These are phyloP conservation scores for Pygoscelis antarcticus DNA, from an alignment of 2,113 vertebrate species.

Conservation along the genomic window DNA sequence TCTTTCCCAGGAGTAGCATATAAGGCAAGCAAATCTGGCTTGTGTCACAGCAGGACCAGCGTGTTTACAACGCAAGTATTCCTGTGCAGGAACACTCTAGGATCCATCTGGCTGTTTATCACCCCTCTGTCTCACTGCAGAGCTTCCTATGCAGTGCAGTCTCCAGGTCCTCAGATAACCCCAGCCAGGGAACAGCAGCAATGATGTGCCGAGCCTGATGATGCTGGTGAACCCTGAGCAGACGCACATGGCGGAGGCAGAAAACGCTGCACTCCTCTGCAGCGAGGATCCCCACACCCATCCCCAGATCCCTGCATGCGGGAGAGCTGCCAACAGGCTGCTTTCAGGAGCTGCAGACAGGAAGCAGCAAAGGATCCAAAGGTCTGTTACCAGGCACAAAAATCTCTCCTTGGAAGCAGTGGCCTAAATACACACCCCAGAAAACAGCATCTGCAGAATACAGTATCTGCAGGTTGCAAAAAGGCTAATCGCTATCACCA, in stretches of 20 bases:
- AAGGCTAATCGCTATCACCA: background rate
- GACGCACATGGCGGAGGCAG: background rate
- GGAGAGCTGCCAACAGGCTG: slow-evolving; percentile 43
- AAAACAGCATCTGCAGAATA: background rate
- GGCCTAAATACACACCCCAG: background rate
- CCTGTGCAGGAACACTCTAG: slow-evolving; percentile 4
- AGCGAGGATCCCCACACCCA: slow-evolving; percentile 38
- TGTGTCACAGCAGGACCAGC: slow-evolving; percentile 3
- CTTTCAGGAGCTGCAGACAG: slow-evolving; percentile 38
- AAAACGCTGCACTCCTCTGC: background rate
- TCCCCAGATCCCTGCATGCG: background rate
- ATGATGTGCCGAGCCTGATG: background rate
- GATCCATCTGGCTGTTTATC: slow-evolving; percentile 53
- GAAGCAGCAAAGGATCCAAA: slow-evolving; percentile 16
- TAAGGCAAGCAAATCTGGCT: slow-evolving; percentile 55
- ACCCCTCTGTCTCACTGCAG: slow-evolving; percentile 36
- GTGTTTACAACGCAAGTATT: slow-evolving; percentile 45
- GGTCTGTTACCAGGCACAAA: slow-evolving; percentile 49
- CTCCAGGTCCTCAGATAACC: slow-evolving; percentile 61
- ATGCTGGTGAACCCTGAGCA: background rate
- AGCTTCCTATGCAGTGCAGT: slow-evolving; percentile 41
- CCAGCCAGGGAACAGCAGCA: background rate
- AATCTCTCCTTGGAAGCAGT: background rate
- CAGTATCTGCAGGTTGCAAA: background rate
- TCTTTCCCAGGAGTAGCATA: slow-evolving; percentile 23